Evolutionary conservation across 1,140 invertebrate species (phyloP).

Genomic region (Pogonomyrmex californicus): DNA sequence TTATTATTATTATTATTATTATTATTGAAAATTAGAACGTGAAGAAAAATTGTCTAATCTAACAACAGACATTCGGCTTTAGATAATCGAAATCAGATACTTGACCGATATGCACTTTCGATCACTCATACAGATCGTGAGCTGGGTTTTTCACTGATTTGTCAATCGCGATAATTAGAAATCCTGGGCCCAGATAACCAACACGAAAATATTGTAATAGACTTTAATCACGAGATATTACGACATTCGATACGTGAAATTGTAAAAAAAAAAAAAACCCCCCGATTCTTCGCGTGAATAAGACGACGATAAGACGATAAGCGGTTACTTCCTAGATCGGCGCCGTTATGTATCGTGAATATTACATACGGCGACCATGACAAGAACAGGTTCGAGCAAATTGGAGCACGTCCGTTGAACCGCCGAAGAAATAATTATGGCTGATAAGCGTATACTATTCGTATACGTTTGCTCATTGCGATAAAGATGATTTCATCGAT

Average conservation of each 20-base stretch:
- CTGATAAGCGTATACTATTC: constrained; percentile 30
- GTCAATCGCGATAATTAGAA: constrained; percentile 38
- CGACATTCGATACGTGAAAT: not conserved
- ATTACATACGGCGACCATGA: constrained; percentile 37
- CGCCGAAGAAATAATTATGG: constrained; percentile 46
- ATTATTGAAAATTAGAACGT: not conserved
- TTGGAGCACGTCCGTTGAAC: constrained; percentile 49
- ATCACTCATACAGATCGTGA: constrained; percentile 24
- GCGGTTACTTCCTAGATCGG: constrained; percentile 19
- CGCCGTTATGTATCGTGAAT: not conserved
- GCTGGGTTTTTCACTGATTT: not conserved
- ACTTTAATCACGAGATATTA: constrained; percentile 57
- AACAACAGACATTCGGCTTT: not conserved
- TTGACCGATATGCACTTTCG: constrained; percentile 52
- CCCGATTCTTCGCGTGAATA: not conserved
- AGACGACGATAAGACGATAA: not conserved
- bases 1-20: no score
- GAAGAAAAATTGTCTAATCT: constrained; percentile 13
- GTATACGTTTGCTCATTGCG: not conserved
- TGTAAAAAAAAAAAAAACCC: not conserved
- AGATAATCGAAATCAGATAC: constrained; percentile 40
- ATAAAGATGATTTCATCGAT: constrained; percentile 49
- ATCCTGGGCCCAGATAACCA: constrained; percentile 40
- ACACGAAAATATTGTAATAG: constrained; percentile 16
- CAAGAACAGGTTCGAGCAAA: constrained; percentile 51